These are phyloP conservation scores for Gnatocerus cornutus DNA, from an alignment of 2,888 invertebrate species.

Conservation along the genomic window DNA sequence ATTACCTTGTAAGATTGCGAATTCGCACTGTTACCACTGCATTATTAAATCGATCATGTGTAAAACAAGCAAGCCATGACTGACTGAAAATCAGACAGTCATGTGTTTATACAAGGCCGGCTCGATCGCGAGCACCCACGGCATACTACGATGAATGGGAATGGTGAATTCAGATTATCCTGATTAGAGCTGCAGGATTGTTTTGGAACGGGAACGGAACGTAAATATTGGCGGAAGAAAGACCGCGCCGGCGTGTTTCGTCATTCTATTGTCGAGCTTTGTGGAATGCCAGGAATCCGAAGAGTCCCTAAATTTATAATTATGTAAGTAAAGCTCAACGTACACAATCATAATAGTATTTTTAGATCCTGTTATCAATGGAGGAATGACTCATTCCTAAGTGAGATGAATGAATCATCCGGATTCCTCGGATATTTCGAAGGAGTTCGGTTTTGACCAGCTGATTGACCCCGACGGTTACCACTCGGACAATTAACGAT, in stretches of 20 bases:
- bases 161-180: conserved; percentile 29
- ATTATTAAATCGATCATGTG: conserved; percentile 59
- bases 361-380: conserved; percentile 52
- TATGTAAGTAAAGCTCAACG: conserved; percentile 24
- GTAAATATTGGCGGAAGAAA: conserved; percentile 14
- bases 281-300: conserved; percentile 13
- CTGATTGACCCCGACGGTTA: conserved; percentile 42
- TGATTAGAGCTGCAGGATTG: conserved; percentile 35
- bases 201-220: conserved; percentile 21
- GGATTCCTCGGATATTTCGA: conserved; percentile 47
- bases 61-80: conserved; percentile 60
- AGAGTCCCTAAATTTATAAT: conserved; percentile 11
- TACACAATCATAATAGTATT: conserved; percentile 42
- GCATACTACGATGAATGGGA: conserved; percentile 56
- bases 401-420: conserved; percentile 43
- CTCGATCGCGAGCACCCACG: conserved; percentile 64
- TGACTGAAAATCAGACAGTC: conserved; percentile 65
- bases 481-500: conserved; percentile 21
- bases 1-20: conserved; percentile 33
- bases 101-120: conserved; percentile 67
- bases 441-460: conserved; percentile 38
- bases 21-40: conserved; percentile 17
- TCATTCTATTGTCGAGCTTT: conserved; percentile 8
- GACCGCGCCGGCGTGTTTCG: conserved; percentile 25
- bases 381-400: conserved; percentile 40